phyloP scores from a whole-genome alignment of 2,113 vertebrate genomes.

The Ictalurus furcatus region DNA sequence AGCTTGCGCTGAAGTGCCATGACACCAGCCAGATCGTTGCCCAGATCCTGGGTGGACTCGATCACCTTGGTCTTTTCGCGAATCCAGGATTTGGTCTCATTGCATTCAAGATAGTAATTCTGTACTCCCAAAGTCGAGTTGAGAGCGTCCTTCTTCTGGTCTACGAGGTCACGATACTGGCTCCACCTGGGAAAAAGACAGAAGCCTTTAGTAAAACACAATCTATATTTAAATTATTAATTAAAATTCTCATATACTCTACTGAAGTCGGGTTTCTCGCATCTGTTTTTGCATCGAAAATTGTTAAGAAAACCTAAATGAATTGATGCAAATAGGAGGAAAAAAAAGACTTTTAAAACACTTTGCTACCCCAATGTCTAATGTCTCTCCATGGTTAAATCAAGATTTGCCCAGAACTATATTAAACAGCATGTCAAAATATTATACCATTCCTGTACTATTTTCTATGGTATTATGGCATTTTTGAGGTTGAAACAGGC shows the following conservation, averaged over 20 bases:
- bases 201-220: not conserved
- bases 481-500: not conserved
- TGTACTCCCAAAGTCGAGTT: slow-evolving; percentile 93
- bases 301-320: not conserved
- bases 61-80: slow-evolving; percentile 99
- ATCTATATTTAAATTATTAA: not conserved
- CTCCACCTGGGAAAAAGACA: slow-evolving; percentile 82
- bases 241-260: not conserved
- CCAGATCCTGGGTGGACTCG: slow-evolving; percentile 96
- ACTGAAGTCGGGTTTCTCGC: not conserved
- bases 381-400: too few species aligned
- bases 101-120: slow-evolving; percentile 98
- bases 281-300: not conserved
- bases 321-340: not conserved
- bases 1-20: slow-evolving; percentile 98
- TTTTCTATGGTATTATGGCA: not conserved
- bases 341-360: too few species aligned
- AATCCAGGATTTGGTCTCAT: slow-evolving; percentile 99
- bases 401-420: not conserved
- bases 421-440: not conserved
- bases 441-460: not conserved
- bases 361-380: too few species aligned
- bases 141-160: slow-evolving; percentile 93
- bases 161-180: slow-evolving; percentile 95
- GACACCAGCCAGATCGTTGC: slow-evolving; percentile 94